Base-by-base conservation (phyloP, 1,140 invertebrate species). In the Diuraphis noxia region DNA sequence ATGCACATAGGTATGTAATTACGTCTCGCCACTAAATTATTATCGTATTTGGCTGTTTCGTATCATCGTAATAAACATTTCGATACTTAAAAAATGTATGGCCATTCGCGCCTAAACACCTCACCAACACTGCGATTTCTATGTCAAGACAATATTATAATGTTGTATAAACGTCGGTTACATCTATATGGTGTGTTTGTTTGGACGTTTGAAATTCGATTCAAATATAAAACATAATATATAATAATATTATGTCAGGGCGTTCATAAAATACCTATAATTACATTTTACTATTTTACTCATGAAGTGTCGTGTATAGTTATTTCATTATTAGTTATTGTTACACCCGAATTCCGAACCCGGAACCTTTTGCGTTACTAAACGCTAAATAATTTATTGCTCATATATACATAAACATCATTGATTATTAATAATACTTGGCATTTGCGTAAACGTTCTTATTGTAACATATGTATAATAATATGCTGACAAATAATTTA, bases 261-360 rank as follows among this genome's bases (percentile, higher is more conserved):
- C 17, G 56, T 72, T 72, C 4, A 72, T 72, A 79, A 79, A 36
- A 79, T 7, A 79, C 21, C 38, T 6, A 30, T 38, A 25, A 38
- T 81, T 38, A 38, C 0, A 81, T 25, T 81, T 81, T 81, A 38
- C 23, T 38, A 81, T 25, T 81, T 81, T 81, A 38, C 23, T 38
- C 13, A 38, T 81, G 10, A 81, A 81, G 21, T 40, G 3, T 40
- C 36, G 72, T 25, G 21, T 81, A 23, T 40, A 8, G 79, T 13
- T 81, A 81, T 81, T 81, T 81, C 36, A 81, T 81, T 81, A 40
- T 81, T 81, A 81, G 25, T 81, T 40, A 81, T 38, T 81, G 9
- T 25, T 38, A 81, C 79, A 81, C 38, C 38, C 4, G 10, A 81
- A 81, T 25, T 38, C 79, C 40, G 79, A 81, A 81, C 23, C 7